Conservation (phyloP, 2,888 invertebrate species). For the Eupithecia insigniata region DNA sequence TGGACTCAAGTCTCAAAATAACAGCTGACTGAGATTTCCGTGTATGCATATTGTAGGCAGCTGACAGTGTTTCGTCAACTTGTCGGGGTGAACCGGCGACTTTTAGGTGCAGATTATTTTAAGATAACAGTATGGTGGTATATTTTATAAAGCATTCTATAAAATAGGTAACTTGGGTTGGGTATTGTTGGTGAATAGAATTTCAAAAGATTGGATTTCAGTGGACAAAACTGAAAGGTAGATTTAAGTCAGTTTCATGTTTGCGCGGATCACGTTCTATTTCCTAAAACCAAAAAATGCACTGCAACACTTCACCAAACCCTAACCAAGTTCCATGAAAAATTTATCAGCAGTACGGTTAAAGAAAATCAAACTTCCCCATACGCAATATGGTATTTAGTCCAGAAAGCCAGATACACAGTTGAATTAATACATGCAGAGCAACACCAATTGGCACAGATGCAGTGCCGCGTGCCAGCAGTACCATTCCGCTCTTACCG, state of each 20-base stretch:
- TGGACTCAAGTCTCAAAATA: neutral
- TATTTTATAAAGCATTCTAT: no score
- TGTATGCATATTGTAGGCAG: no score
- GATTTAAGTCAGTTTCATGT: neutral
- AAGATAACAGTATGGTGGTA: no score
- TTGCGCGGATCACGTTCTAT: neutral
- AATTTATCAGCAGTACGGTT: neutral
- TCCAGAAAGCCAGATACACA: constrained; percentile 5
- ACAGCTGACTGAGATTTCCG: no score
- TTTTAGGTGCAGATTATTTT: no score
- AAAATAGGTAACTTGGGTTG: no score
- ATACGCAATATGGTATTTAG: neutral
- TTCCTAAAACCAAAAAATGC: neutral
- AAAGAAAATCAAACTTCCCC: neutral
- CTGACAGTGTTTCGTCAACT: no score
- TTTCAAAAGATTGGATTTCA: no score
- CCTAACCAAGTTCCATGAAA: neutral
- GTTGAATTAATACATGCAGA: constrained; percentile 30
- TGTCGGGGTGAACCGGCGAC: no score
- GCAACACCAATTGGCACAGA: constrained; percentile 13
- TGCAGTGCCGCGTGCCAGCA: constrained; percentile 5
- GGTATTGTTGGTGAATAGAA: neutral
- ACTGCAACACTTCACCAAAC: no score
- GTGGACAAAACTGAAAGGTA: neutral
- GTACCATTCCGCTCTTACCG: neutral